phyloP scores from a whole-genome alignment of 2,888 invertebrate genomes.

The Lepidochitona cinerea region DNA sequence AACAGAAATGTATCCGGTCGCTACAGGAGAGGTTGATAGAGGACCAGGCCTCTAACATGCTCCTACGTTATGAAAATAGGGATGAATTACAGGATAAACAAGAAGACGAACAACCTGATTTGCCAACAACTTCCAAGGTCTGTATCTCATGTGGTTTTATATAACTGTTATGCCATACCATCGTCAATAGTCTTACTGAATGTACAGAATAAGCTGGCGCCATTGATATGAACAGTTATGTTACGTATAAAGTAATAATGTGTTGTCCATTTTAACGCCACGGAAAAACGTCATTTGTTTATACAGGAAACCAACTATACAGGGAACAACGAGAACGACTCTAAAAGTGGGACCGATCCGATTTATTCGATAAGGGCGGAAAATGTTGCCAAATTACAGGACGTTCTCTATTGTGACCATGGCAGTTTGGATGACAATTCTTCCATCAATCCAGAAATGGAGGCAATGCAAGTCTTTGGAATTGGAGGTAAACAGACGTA shows the following conservation, averaged over 20 bases:
- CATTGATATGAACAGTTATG: too few species aligned
- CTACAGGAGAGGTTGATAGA: neutral
- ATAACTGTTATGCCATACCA: too few species aligned
- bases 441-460: constrained; percentile 21
- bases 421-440: constrained; percentile 4
- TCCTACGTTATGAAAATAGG: neutral
- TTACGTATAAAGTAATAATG: too few species aligned
- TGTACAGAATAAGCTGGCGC: too few species aligned
- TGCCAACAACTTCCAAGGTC: neutral
- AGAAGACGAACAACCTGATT: neutral
- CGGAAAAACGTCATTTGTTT: too few species aligned
- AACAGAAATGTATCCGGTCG: constrained; percentile 2
- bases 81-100: neutral
- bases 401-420: constrained; percentile 22
- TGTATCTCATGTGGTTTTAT: neutral
- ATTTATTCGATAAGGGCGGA: constrained; percentile 6
- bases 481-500: constrained; percentile 20
- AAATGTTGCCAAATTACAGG: constrained; percentile 15
- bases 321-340: too few species aligned
- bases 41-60: neutral
- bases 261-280: too few species aligned
- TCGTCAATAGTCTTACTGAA: too few species aligned
- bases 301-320: too few species aligned
- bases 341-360: too few species aligned
- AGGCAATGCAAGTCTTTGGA: constrained; percentile 15